Evolutionary conservation across 2,888 invertebrate genomes (phyloP).

Genomic region (Acanthopleura granulata): DNA sequence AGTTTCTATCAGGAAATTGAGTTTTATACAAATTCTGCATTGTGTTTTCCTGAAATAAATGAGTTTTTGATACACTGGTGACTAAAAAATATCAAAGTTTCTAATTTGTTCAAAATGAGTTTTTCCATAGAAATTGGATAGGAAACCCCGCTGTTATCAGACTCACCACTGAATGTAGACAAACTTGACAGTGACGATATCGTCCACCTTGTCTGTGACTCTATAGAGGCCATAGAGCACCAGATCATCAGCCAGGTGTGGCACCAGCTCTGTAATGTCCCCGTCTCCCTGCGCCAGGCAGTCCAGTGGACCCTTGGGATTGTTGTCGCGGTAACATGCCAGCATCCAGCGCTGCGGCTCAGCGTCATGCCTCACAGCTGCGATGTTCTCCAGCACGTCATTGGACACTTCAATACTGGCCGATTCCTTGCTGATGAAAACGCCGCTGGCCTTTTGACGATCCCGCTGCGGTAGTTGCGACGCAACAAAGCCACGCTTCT

Average conservation of each 20-base stretch:
- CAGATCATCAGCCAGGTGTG: conserved; percentile 44
- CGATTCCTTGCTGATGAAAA: conserved; percentile 50
- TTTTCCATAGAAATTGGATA: too few relatives aligned
- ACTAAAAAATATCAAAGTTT: too few relatives aligned
- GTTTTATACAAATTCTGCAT: too few relatives aligned
- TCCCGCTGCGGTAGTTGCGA: conserved; percentile 52
- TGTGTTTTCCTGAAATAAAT: too few relatives aligned
- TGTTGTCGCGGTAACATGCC: conserved; percentile 51
- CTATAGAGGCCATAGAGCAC: conserved; percentile 63
- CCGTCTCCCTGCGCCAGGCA: conserved; percentile 50
- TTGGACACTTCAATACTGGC: conserved; percentile 44
- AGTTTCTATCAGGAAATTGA: too few relatives aligned
- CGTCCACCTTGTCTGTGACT: conserved; percentile 59
- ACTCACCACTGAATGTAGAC: conserved; percentile 66
- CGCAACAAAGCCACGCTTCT: conserved; percentile 64
- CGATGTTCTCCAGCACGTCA: conserved; percentile 46
- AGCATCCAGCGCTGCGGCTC: conserved; percentile 48
- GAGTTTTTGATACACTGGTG: too few relatives aligned
- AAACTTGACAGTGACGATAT: conserved; percentile 66
- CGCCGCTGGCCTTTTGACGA: conserved; percentile 44
- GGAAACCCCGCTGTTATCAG: not conserved
- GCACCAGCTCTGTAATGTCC: conserved; percentile 49
- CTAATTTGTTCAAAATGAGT: too few relatives aligned
- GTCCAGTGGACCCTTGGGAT: conserved; percentile 50
- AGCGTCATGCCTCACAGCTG: conserved; percentile 49